Base-by-base conservation (phyloP, 2,113 vertebrate species). In the Semnornis frantzii region DNA sequence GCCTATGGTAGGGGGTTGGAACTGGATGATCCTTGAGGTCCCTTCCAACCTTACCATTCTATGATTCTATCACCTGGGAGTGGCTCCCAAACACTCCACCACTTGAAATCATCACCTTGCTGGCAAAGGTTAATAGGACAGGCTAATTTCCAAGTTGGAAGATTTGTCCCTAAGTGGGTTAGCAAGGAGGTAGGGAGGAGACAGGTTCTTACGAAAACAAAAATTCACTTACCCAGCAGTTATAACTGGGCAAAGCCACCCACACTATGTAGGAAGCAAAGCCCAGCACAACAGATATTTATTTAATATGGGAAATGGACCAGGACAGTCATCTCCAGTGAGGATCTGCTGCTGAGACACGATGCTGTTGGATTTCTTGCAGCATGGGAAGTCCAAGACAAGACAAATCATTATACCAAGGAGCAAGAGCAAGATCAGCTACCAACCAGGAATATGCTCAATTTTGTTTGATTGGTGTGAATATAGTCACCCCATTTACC, bases 111-210 rank as follows among this genome's bases (percentile, higher is more conserved):
- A 50, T 23, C 9, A 27, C 81, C 76, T 89, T 37, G 46, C 59
- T 50, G 63, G 63, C 11, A 71, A 71, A 90, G 79, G 76, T 95
- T 92, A 95, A 74, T 95, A 80, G 85, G 76, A 82, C 24, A 1
- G 88, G 91, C 84, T 9, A 19, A 21, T 46, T 92, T 95, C 95
- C 89, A 97, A 93, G 74, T 81, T 90, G 88, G 92, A 93, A 84
- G 82, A 54, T 93, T 88, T 87, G 68, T 60, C 78, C 81, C 33
- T 37, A 97, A 94, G 83, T 93, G 94, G 85, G 87, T 95, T 96
- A 96, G 78, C 58, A 71, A 77, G 50, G 94, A 69, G 95, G 70
- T 0, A 63, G 90, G 89, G 92, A 96, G 80, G 62, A 94, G 82
- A 44, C 66, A n/a, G 48, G 79, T 37, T 52, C 50, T 83, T 37